Base-by-base conservation (phyloP, 2,113 vertebrate genomes). In the Brachyistius frenatus region DNA sequence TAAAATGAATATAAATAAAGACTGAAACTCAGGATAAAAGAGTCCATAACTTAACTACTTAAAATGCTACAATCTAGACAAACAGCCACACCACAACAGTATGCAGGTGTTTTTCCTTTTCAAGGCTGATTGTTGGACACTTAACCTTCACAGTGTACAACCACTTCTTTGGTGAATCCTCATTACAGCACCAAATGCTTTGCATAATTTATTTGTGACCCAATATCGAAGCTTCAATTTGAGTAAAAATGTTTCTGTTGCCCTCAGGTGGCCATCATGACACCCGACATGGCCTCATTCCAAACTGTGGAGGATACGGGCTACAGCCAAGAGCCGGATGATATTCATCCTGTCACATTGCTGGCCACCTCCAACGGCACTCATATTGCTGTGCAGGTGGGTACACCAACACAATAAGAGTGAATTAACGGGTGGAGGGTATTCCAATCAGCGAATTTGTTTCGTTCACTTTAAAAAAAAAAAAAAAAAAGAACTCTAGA, bases 291-390 rank as follows among this genome's bases (percentile, higher is more conserved):
- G 78, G 93, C 97, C 82, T 94, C 97, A 0, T 98, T 97, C 91
- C 97, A 99, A 39, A 96, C 96, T 5, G 90, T 94, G 64, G 95
- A 97, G 56, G 96, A 98, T 1, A 93, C 95, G 46, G 96, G 95
- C 72, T 95, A 98, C 83, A 94, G 94, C 64, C 97, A 99, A 66
- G 97, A 97, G 16, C 96, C 97, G 5, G 96, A 96, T 44, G 96
- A 97, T 88, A 82, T 96, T 32, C 96, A 98, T 78, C 97, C 98
- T 32, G 96, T 99, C 80, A 99, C 98, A 0, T 93, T 99, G 87
- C 89, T 99, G 90, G 98, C 98, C 84, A 99, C 98, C 13, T 97
- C 98, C 86, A 99, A 99, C 16, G 98, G 98, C 89, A 99, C 98
- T 74, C 98, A 99, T 91, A 99, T 99, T 73, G 98, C 98, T 82